Base-by-base conservation (phyloP, 2,888 invertebrate species). In the Helleia helle region DNA sequence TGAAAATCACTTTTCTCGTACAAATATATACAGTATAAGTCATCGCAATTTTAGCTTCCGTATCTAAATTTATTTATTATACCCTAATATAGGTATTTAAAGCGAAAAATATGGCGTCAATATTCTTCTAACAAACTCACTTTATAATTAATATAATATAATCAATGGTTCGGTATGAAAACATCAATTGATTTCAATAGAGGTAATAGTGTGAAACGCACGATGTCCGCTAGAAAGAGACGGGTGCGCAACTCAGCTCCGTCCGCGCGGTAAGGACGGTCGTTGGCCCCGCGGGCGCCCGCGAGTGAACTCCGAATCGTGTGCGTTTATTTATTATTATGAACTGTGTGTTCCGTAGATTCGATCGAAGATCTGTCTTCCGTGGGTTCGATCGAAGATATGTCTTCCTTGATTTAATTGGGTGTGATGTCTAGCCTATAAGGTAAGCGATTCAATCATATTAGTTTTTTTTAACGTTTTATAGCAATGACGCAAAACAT, bases 181-280 rank as follows among this genome's bases (percentile, higher is more conserved):
- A 55, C 51, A 54, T 53, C 52, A 57, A 62, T 59, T 59, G 59
- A 65, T 64, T 66, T 60, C 61, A 64, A 64, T 62, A 59, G 46
- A 45, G 43, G 50, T 46, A n/a, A n/a, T n/a, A 44, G 55, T 55
- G 55, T 58, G 56, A 56, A 61, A 60, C 56, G 62, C 59, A 65
- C 66, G 52, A 66, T 54, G 63, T 65, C 65, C 60, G 73, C 55
- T 59, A 57, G 74, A 83, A 55, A 48, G 72, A 63, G 81, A 83
- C 57, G 49, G 69, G 26, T 44, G 47, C 60, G 66, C 39, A 57
- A 68, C 59, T 64, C 54, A 62, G 74, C 58, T 59, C 61, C 71
- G 67, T 67, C 64, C 71, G 66, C 67, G 70, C 71, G 76, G 71
- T 84, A 84, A 84, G 84, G 84, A 84, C 84, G 84, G 84, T 83